Evolutionary conservation across 2,113 vertebrate genomes (phyloP), one percentile per base, ranked within the genome.

Genomic region (Coturnix japonica): DNA sequence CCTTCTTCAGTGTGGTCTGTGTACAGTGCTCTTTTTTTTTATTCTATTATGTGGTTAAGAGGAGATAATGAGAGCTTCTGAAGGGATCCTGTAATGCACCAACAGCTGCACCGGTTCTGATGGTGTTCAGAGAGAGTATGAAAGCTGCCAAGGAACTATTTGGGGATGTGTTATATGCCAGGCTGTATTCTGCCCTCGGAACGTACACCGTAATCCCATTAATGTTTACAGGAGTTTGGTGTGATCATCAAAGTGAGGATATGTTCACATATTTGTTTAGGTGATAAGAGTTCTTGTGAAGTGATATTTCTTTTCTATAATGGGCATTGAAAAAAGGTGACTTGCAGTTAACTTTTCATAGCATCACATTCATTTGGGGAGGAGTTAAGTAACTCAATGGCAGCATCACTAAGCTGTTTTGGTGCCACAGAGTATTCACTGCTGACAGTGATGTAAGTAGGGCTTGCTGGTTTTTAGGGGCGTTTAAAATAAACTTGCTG

Each of bases 41-140:
- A 93, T 89, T 76, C 91, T 91, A 71, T 97, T 97, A 95, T 82
- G 86, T 96, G 90, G 83, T 97, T 97, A 97, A 96, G 79, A 93
- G 89, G 87, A 94, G 90, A 89, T 96, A 93, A 97, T 95, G 93
- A 91, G 43, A 72, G 87, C 77, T 96, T 92, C 92, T 95, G 92
- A 82, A 95, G 81, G 85, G 64, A 96, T 77, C 71, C 83, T 87
- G 19, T 96, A 96, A 96, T 92, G 87, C 89, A 94, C 93, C 92
- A 87, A 94, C 94, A 93, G 77, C 90, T 96, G 89, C 79, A 59
- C 84, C 90, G 89, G 85, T 86, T 93, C 61, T 93, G 95, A 95
- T 92, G 59, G 75, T 93, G 97, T 94, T 96, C 92, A 95, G 96
- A 96, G 86, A 72, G 37, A 91, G 81, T 93, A 84, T 94, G 94